Evolutionary conservation across 1,140 invertebrate genomes (phyloP).

Genomic region (Orius insidiosus): DNA sequence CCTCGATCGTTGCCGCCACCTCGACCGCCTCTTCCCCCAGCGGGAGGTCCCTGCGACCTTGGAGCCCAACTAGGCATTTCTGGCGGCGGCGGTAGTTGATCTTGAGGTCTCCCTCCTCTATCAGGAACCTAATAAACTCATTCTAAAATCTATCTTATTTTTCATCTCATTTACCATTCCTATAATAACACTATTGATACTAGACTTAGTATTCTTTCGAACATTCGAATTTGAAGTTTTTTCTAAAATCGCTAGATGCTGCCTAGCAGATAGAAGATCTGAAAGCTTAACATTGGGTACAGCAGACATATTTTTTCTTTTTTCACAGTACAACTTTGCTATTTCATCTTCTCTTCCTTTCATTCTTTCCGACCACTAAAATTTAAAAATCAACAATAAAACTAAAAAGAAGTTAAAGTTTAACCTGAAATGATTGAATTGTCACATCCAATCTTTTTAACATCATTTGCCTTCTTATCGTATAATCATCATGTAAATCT

Average conservation of each 20-base stretch:
- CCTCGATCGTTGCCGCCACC: slow-evolving; percentile 10
- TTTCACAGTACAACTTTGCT: slow-evolving; percentile 45
- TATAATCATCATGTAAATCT: slow-evolving; percentile 64
- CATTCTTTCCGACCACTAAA: slow-evolving; percentile 69
- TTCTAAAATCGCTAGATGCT: slow-evolving; percentile 64
- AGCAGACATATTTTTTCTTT: slow-evolving; percentile 40
- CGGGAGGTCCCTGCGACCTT: slow-evolving; percentile 13
- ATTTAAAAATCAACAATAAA: neutral
- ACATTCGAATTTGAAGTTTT: slow-evolving; percentile 72
- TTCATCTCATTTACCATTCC: slow-evolving; percentile 43
- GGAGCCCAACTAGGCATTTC: slow-evolving; percentile 91
- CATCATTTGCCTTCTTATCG: slow-evolving; percentile 67
- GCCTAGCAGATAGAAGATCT: slow-evolving; percentile 62
- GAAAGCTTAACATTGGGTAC: slow-evolving; percentile 46
- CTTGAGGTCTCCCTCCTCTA: slow-evolving; percentile 72
- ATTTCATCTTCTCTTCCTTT: slow-evolving; percentile 56
- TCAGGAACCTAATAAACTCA: slow-evolving; percentile 46
- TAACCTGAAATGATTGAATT: slow-evolving; percentile 74
- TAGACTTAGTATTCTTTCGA: slow-evolving; percentile 57
- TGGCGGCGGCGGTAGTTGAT: slow-evolving; percentile 76
- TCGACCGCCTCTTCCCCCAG: slow-evolving; percentile 16
- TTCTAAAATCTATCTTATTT: slow-evolving; percentile 5
- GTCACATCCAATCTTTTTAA: slow-evolving; percentile 84
- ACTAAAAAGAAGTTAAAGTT: slow-evolving; percentile 2
- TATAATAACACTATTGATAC: slow-evolving; percentile 75